Base-by-base conservation (phyloP, 2,888 invertebrate genomes). In the Microctonus aethiopoides region DNA sequence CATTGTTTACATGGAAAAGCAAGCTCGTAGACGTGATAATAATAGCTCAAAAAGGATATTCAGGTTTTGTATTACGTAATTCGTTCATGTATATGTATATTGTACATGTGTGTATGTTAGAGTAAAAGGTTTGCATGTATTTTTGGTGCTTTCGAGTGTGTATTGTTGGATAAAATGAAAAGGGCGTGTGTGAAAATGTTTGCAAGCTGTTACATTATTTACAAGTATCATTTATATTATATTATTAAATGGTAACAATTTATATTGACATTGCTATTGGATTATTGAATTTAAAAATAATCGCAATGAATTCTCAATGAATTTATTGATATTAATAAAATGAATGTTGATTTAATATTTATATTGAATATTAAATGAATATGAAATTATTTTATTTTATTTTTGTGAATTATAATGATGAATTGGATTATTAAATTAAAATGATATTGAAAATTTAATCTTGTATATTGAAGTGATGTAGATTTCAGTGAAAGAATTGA, bases 11-110 rank as follows among this genome's bases (percentile, higher is more conserved):
- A 68, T 57, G 57, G 46, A 63, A 46, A 16, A 56, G 68, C 56
- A 63, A 68, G 32, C 56, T 22, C 32, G 46, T 62, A 32, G 63
- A 63, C 46, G 62, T 26, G 41, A 24, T 68, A 39, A 68, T 62
- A 63, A 68, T 46, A 32, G 20, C 59, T 16, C 20, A 54, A 52
- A 16, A 11, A 2, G 11, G 52, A 26, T 11, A 13, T 22, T 54
- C 11, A 9, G 52, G 52, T 22, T 54, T 54, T 54, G 16, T 11
- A 9, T 56, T 34, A 13, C 26, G 13, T 1, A 26, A 61, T 59
- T 57, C 41, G 26, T 29, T 29, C 29, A 29, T 7, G 29, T 29
- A 7, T 29, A 29, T 29, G 29, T 29, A 29, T 29, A n/a, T n/a
- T n/a, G n/a, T n/a, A n/a, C n/a, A n/a, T n/a, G n/a, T n/a, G n/a